A percentile compares a stretch with the other conserved stretches of the same genome.
phyloP scores from a whole-genome alignment of 2,797 vertebrate genomes.

The Acrossocheilus fasciatus region DNA sequence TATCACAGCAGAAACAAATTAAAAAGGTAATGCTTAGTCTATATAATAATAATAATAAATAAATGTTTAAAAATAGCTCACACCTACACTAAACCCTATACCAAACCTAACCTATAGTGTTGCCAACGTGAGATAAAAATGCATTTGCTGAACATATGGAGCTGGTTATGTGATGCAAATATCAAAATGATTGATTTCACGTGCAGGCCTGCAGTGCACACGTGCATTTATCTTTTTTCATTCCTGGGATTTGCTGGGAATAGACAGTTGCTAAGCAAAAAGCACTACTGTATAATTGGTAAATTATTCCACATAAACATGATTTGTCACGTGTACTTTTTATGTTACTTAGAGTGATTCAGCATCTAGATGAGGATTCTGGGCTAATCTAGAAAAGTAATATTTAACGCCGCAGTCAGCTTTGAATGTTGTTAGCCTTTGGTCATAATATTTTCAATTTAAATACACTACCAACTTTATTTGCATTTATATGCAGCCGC shows the following conservation, averaged over 20 bases:
- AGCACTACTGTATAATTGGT: background rate
- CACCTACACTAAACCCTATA: no score
- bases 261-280: background rate
- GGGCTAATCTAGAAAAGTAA: background rate
- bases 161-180: background rate
- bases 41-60: no score
- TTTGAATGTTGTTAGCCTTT: background rate
- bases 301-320: conserved; percentile 3
- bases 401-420: background rate
- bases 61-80: no score
- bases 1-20: no score
- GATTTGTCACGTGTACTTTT: background rate
- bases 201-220: background rate
- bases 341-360: background rate
- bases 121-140: background rate
- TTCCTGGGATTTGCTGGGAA: background rate
- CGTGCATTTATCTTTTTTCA: background rate
- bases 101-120: background rate
- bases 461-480: conserved; percentile 15
- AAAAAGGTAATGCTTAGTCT: no score
- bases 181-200: background rate
- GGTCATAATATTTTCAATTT: background rate
- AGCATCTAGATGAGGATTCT: background rate
- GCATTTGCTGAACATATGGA: background rate
- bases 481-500: background rate